Evolutionary conservation across 1,140 invertebrate species (phyloP).

Genomic region (Hesperophylax magnus): DNA sequence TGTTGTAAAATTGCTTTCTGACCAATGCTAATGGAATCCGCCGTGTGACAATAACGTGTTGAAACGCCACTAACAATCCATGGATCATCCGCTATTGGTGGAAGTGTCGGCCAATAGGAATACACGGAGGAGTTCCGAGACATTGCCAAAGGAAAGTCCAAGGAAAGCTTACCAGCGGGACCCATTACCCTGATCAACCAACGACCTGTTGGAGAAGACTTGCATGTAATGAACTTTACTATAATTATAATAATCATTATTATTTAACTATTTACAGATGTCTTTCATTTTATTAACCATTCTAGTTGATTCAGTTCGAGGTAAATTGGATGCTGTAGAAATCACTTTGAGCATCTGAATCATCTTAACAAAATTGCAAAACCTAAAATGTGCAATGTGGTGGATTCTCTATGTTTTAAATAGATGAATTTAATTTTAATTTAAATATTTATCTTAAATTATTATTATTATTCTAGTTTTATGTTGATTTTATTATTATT

Average conservation of each 20-base stretch:
- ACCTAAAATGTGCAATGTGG: neutral
- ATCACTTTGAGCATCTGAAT: neutral
- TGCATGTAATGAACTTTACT: slow-evolving; percentile 80
- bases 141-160: slow-evolving; percentile 94
- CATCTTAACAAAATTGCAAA: neutral
- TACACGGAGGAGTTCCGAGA: slow-evolving; percentile 97
- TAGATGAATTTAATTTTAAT: neutral
- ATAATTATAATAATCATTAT: neutral
- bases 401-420: neutral
- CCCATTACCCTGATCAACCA: slow-evolving; percentile 97
- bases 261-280: neutral
- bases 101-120: slow-evolving; percentile 78
- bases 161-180: slow-evolving; percentile 89
- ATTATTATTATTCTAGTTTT: neutral
- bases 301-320: no score
- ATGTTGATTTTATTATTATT: neutral
- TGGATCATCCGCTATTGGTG: slow-evolving; percentile 30
- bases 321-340: no score
- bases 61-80: slow-evolving; percentile 14
- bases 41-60: slow-evolving; percentile 2
- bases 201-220: slow-evolving; percentile 92
- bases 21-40: slow-evolving; percentile 20
- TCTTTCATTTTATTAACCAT: no score
- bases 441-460: neutral
- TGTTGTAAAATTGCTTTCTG: slow-evolving; percentile 18